phyloP scores from a whole-genome alignment of 2,888 invertebrate genomes.

The Eupeodes luniger region DNA sequence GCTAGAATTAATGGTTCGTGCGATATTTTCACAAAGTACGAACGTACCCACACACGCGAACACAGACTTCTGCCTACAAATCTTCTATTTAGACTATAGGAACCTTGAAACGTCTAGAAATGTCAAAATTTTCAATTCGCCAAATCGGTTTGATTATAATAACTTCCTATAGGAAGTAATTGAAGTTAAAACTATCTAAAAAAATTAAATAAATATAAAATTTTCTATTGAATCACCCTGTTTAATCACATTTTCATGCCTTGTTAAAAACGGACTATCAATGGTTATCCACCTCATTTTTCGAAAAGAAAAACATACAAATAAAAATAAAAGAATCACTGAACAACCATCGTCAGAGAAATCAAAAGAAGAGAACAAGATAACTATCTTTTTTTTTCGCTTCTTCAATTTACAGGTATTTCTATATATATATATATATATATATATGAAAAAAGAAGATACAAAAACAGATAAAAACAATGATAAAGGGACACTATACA shows the following conservation, averaged over 20 bases:
- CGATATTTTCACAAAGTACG: too few species aligned
- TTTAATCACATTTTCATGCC: slow-evolving; percentile 20
- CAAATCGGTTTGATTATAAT: too few species aligned
- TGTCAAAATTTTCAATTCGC: too few species aligned
- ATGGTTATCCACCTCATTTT: slow-evolving; percentile 49
- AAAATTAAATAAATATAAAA: not conserved
- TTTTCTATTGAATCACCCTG: not conserved
- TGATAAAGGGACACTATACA: slow-evolving; percentile 61
- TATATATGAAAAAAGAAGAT: slow-evolving; percentile 16
- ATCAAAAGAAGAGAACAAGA: slow-evolving; percentile 35
- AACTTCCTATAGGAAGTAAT: too few species aligned
- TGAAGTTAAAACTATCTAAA: not conserved
- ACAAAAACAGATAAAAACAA: slow-evolving; percentile 49
- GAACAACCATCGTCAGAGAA: slow-evolving; percentile 30
- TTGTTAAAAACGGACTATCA: slow-evolving; percentile 54
- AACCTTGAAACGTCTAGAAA: too few species aligned
- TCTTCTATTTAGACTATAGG: too few species aligned
- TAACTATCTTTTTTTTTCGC: slow-evolving; percentile 52
- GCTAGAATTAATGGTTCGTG: too few species aligned
- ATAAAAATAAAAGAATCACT: slow-evolving; percentile 55
- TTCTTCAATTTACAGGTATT: slow-evolving; percentile 58
- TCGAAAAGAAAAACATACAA: slow-evolving; percentile 6
- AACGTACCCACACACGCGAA: too few species aligned
- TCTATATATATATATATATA: not conserved
- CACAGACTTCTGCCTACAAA: too few species aligned